phyloP scores from a whole-genome alignment of 2,888 invertebrate species.

The Entomobrya multifasciata region DNA sequence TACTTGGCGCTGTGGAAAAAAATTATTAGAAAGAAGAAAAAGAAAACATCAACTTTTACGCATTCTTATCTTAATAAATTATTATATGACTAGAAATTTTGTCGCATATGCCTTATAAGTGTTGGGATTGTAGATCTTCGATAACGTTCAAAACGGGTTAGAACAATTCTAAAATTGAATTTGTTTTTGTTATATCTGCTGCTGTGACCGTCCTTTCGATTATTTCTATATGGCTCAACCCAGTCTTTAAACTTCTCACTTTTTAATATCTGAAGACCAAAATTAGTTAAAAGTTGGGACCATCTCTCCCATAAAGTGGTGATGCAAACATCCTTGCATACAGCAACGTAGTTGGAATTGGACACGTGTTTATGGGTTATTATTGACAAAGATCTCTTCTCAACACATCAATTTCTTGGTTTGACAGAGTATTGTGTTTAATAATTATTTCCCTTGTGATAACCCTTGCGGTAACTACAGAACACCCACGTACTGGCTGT shows the following conservation, averaged over 20 bases:
- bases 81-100: no score
- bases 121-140: not conserved
- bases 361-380: not conserved
- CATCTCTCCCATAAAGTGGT: no score
- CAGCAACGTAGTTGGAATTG: not conserved
- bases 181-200: slow-evolving; percentile 18
- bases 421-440: no score
- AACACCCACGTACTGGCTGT: no score
- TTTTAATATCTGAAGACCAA: not conserved
- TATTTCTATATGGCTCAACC: not conserved
- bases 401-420: no score
- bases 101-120: not conserved
- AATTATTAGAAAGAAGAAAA: no score
- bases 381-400: not conserved
- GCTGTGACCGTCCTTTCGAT: not conserved
- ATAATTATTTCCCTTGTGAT: no score
- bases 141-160: not conserved
- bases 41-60: no score
- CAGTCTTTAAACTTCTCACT: not conserved
- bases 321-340: not conserved
- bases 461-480: no score
- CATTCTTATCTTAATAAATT: no score
- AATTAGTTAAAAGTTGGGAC: no score
- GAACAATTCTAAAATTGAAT: slow-evolving; percentile 11
- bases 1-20: no score